Percentiles rank a stretch among this genome's conserved stretches.
Evolutionary conservation across 2,113 vertebrate genomes (phyloP).

Genomic region (Notarius lentiginosus): DNA sequence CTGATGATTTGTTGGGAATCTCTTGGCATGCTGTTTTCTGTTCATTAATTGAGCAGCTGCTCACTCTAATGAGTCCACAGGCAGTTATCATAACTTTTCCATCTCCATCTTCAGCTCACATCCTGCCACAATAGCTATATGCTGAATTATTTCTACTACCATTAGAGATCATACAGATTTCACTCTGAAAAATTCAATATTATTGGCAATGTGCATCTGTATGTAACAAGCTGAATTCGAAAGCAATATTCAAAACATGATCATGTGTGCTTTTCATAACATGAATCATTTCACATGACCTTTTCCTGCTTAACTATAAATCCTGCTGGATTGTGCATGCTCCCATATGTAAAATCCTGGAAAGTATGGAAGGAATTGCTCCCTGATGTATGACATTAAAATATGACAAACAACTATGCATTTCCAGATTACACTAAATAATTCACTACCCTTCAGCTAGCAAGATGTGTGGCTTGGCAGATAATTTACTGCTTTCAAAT

Average conservation of each 20-base stretch:
- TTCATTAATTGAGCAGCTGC: constrained; percentile 82
- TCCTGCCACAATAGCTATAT: constrained; percentile 58
- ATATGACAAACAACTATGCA: constrained; percentile 78
- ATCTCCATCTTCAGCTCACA: constrained; percentile 57
- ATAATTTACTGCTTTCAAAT: constrained; percentile 76
- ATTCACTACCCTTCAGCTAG: constrained; percentile 75
- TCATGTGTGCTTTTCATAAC: constrained; percentile 31
- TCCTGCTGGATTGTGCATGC: constrained; percentile 48
- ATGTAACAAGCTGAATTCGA: constrained; percentile 15
- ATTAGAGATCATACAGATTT: neutral
- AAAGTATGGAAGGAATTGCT: constrained; percentile 72
- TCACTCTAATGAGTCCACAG: constrained; percentile 78
- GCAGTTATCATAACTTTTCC: constrained; percentile 66
- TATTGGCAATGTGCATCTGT: neutral
- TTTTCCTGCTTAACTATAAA: constrained; percentile 39
- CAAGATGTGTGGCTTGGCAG: constrained; percentile 68
- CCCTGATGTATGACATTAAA: constrained; percentile 78
- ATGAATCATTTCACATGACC: constrained; percentile 8
- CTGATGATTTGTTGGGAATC: constrained; percentile 70
- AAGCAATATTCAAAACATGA: constrained; percentile 28
- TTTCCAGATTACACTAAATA: constrained; percentile 80
- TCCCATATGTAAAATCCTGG: constrained; percentile 56
- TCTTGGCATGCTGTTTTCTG: constrained; percentile 76
- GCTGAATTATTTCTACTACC: neutral
- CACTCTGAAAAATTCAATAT: neutral